Base-by-base conservation (phyloP, 2,888 invertebrate species). In the Drosophila testacea region DNA sequence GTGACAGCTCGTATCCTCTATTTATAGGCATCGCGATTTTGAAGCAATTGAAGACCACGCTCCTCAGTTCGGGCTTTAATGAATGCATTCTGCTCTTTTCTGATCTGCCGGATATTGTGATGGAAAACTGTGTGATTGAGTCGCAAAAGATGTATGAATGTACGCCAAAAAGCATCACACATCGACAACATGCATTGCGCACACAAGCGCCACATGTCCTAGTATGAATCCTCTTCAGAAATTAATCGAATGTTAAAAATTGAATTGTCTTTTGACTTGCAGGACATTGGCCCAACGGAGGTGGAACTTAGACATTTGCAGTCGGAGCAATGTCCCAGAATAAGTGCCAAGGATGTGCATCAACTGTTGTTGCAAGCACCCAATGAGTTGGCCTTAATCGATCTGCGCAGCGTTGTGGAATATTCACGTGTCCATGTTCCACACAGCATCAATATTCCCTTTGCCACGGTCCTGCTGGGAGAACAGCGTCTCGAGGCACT, bases 41-140 rank as follows among this genome's bases (percentile, higher is more conserved):
- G 44, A 95, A 96, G 60, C 99, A 99, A 91, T 93, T 99, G 30
- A 94, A 97, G 59, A 96, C 95, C 77, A 95, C 97, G 0, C 93
- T 99, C 6, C 94, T 99, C 4, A 94, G 95, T 6, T 98, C 97
- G 0, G 98, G 98, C 9, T 99, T 99, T 93, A 99, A 99, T 92
- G 99, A 99, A 91, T 99, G 99, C 91, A 99, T 99, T 81, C 93
- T 99, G 41, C 93, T 99, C 27, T 99, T 99, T 93, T 99, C 99
- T n/a, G 99, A 99, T 93, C 94, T 99, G 89, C 99, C 99, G 52
- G 98, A 98, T 93, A 97, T 99, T 68, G 98, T 98, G 83, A 98
- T 99, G 88, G 98, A 98, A 89, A 95, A 95, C 79, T 98, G 98
- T 93, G 98, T 98, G 0, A 95, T 95, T 90, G 96, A 97, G 91